phyloP scores from a whole-genome alignment of 2,797 vertebrate genomes.

The Mormyrus proboscirostris region DNA sequence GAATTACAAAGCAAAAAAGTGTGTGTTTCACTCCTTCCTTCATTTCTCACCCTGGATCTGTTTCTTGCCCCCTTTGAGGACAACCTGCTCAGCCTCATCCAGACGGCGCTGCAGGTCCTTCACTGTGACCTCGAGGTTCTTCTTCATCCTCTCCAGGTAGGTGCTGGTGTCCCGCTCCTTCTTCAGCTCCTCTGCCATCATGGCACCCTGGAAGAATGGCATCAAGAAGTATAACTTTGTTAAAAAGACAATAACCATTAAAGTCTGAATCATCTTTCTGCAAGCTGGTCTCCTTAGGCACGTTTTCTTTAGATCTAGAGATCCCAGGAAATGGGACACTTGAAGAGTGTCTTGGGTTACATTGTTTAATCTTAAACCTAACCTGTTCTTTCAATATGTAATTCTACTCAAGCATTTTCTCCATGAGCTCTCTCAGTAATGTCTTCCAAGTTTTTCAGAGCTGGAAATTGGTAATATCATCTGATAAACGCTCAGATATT shows the following conservation, averaged over 20 bases:
- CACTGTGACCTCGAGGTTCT: constrained; percentile 81
- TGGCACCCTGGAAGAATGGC: constrained; percentile 67
- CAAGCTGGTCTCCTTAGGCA: not conserved
- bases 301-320: not conserved
- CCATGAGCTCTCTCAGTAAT: constrained; percentile 21
- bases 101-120: constrained; percentile 87
- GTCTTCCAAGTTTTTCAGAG: not conserved
- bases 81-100: constrained; percentile 85
- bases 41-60: constrained; percentile 73
- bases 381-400: constrained; percentile 48
- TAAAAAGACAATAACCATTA: not conserved
- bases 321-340: not conserved
- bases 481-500: constrained; percentile 72
- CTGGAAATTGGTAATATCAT: constrained; percentile 45
- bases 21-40: not conserved
- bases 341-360: not conserved
- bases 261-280: not conserved
- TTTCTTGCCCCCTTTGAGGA: constrained; percentile 89
- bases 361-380: not conserved
- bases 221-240: not conserved
- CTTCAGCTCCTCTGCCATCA: constrained; percentile 96
- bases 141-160: constrained; percentile 90
- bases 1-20: not conserved
- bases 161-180: constrained; percentile 87
- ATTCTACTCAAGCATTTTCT: not conserved